These are phyloP conservation scores for Sinocyclocheilus grahami DNA, from an alignment of 2,113 vertebrate species.

Conservation along the genomic window DNA sequence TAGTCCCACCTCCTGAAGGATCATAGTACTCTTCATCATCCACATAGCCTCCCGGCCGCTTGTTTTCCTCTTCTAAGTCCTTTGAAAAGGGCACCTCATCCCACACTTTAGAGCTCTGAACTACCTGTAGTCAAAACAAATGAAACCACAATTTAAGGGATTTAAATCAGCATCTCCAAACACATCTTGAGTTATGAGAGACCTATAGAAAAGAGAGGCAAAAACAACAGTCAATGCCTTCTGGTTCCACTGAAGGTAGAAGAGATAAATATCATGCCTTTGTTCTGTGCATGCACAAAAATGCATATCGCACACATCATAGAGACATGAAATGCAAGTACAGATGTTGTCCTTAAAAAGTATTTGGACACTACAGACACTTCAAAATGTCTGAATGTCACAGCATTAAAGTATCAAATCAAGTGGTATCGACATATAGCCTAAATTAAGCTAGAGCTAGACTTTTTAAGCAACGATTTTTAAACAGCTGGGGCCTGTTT, in stretches of 20 bases:
- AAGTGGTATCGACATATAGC: background rate
- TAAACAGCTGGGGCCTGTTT: too few relatives aligned
- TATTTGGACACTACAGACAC: background rate
- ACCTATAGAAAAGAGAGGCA: background rate
- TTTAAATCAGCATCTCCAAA: constrained; percentile 55
- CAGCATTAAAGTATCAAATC: background rate
- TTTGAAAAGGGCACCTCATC: constrained; percentile 76
- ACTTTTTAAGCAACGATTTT: background rate
- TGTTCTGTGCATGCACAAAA: background rate
- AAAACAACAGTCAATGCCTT: constrained; percentile 20
- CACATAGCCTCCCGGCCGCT: constrained; percentile 63
- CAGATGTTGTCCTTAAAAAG: background rate
- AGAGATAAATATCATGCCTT: constrained; percentile 2
- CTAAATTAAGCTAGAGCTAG: background rate
- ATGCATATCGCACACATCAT: background rate
- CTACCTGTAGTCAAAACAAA: constrained; percentile 70
- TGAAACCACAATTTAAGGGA: constrained; percentile 60
- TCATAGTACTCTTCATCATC: constrained; percentile 79
- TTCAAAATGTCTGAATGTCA: background rate
- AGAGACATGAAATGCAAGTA: background rate
- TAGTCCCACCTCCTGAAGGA: constrained; percentile 75
- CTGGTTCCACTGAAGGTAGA: background rate
- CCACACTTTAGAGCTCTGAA: constrained; percentile 78
- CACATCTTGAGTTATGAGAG: background rate
- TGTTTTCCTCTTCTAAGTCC: constrained; percentile 70